Base-by-base conservation (phyloP, 92 coral and sea anemone genomes). In the Desmophyllum pertusum region DNA sequence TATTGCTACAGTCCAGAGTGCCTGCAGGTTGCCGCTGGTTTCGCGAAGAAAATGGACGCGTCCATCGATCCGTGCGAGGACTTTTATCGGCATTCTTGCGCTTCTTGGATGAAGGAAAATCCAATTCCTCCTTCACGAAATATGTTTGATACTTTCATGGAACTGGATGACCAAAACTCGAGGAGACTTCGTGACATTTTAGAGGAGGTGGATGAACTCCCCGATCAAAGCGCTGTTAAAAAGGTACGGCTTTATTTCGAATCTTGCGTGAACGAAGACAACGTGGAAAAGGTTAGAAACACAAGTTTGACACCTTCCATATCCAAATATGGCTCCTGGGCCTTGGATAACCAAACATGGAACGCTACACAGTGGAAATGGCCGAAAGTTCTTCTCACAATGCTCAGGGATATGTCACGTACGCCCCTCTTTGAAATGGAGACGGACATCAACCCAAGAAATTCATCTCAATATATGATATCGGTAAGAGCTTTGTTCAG, bases 1-100 rank as follows among this genome's bases (percentile, higher is more conserved):
- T 65, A 77, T 33, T 91, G 94, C 48, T 87, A 84, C 69, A 83
- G 83, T n/a, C 75, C 89, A 19, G 79, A 91, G n/a, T 91, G 94
- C 64, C 33, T 91, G 18, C 69, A 63, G 23, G 72, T 91, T 27
- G 87, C 94, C 1, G 81, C 91, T 2, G 78, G 37, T n/a, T 46
- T 91, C 38, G 33, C 73, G 63, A 46, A 62, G 70, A 86, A 80
- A 46, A 87, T 91, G 87, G 51, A 91, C 65, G 19, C 59, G 25
- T 77, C 89, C 17, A 14, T 48, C 1, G 85, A 91, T 38, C 87
- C 94, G 6, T 91, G 94, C 55, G 76, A 76, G 23, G 40, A 91
- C 41, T 79, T 87, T 69, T 79, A 66, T 81, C 83, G 51, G 65
- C 51, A 87, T 72, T 78, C 94, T 0, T 91, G 94, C 76, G 91